Evolutionary conservation across 2,888 invertebrate species (phyloP).

Genomic region (Amiota communis): DNA sequence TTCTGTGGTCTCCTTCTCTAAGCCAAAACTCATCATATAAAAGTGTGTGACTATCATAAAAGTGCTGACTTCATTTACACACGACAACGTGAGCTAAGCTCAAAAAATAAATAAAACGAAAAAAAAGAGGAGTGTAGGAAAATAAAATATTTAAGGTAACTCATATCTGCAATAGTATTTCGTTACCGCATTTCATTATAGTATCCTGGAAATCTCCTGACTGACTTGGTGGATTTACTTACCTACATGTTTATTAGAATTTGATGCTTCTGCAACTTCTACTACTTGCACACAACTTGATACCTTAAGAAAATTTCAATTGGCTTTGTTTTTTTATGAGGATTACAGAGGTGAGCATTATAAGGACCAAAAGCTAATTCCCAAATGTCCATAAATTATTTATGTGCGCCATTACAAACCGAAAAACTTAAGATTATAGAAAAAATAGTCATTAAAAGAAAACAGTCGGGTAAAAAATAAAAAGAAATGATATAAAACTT

Average conservation of each 20-base stretch:
- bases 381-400: slow-evolving; percentile 46
- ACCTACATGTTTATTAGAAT: slow-evolving; percentile 17
- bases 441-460: slow-evolving; percentile 39
- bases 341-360: slow-evolving; percentile 2
- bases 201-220: background rate
- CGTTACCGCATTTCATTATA: background rate
- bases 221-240: background rate
- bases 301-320: slow-evolving; percentile 52
- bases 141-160: slow-evolving; percentile 47
- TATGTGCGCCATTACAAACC: slow-evolving; percentile 29
- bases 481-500: slow-evolving; percentile 28
- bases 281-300: background rate
- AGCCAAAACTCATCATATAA: slow-evolving; percentile 36
- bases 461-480: too few relatives aligned
- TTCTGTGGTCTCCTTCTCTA: too few relatives aligned
- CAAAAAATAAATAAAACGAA: background rate
- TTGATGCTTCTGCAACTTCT: background rate
- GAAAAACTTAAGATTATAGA: background rate
- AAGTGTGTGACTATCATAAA: slow-evolving; percentile 57
- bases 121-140: background rate
- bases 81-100: background rate
- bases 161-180: slow-evolving; percentile 13
- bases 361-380: slow-evolving; percentile 22
- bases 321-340: slow-evolving; percentile 48
- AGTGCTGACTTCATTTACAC: slow-evolving; percentile 57